Conservation (phyloP, 2,113 vertebrate genomes). For the Chrysochloris asiatica region DNA sequence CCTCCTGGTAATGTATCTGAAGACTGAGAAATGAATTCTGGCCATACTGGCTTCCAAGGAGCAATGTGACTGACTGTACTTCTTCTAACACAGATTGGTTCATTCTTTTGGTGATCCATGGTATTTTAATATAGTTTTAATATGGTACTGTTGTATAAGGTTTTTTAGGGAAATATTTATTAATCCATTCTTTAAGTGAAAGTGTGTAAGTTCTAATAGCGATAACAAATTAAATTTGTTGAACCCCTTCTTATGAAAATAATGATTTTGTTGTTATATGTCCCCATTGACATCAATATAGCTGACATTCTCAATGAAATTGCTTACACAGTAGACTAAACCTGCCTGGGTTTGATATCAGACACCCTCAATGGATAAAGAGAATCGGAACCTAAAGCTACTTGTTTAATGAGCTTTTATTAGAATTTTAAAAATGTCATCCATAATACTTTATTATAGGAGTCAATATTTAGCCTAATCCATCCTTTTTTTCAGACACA, state of each 20-base stretch:
- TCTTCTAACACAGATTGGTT: too few relatives aligned
- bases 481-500: background rate
- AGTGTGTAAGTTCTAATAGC: background rate
- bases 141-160: background rate
- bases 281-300: slow-evolving; percentile 24
- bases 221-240: slow-evolving; percentile 56
- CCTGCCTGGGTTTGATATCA: background rate
- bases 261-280: slow-evolving; percentile 47
- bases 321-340: slow-evolving; percentile 34
- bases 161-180: slow-evolving; percentile 32
- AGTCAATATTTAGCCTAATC: background rate
- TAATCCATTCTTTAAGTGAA: slow-evolving; percentile 12
- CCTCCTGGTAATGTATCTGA: too few relatives aligned
- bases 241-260: slow-evolving; percentile 59
- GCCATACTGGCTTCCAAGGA: too few relatives aligned
- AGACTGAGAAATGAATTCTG: too few relatives aligned
- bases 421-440: background rate
- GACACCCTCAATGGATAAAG: background rate
- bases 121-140: too few relatives aligned
- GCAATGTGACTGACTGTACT: too few relatives aligned
- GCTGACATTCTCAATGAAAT: slow-evolving; percentile 53
- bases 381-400: background rate
- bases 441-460: background rate
- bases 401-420: background rate
- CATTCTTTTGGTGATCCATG: too few relatives aligned